These are phyloP conservation scores for Nymphalis urticae DNA, from an alignment of 2,888 invertebrate genomes.

Conservation along the genomic window DNA sequence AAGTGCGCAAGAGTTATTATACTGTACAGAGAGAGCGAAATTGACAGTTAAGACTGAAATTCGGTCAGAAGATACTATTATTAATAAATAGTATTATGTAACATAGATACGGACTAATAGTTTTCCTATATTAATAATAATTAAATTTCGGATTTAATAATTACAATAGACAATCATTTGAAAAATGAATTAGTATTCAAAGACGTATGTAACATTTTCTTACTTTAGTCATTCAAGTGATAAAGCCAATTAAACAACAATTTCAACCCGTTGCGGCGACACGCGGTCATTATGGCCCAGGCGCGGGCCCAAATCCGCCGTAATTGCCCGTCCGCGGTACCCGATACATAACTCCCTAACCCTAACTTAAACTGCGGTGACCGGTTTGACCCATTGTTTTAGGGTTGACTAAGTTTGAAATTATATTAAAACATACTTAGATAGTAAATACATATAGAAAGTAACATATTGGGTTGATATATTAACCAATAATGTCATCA, in stretches of 20 bases:
- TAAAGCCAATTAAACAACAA: slow-evolving; percentile 66
- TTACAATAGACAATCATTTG: background rate
- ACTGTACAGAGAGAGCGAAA: too few species aligned
- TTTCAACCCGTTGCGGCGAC: slow-evolving; percentile 43
- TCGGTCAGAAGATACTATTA: too few species aligned
- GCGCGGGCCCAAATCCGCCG: slow-evolving; percentile 45
- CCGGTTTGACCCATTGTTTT: slow-evolving; percentile 54
- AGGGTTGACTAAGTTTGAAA: slow-evolving; percentile 51
- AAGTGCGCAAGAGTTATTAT: too few species aligned
- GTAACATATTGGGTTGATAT: background rate
- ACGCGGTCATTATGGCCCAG: slow-evolving; percentile 44
- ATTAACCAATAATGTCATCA: too few species aligned
- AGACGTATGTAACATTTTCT: slow-evolving; percentile 3
- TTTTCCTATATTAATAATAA: too few species aligned
- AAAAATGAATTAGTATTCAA: background rate
- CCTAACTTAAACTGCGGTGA: slow-evolving; percentile 54
- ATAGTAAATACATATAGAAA: background rate
- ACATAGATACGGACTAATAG: too few species aligned
- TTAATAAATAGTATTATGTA: too few species aligned
- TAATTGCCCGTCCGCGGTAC: slow-evolving; percentile 60
- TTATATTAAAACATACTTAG: background rate
- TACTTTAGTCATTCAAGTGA: slow-evolving; percentile 27
- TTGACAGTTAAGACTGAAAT: too few species aligned
- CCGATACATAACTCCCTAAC: slow-evolving; percentile 62
- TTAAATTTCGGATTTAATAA: too few species aligned